These are phyloP conservation scores for western clawed frog (Xenopus tropicalis) DNA, from an alignment of 2,113 vertebrate species.

Conservation along the genomic window UCB_Xtro_10.0 CM004445.2:34207001-34207500, in stretches of 20 bases:
- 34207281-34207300: background rate
- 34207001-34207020: no score
- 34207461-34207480: no score
- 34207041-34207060: no score
- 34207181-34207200: background rate
- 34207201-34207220: background rate
- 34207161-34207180: background rate
- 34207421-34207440: no score
- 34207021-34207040: no score
- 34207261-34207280: background rate
- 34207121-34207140: no score
- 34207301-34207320: background rate
- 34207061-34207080: no score
- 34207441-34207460: no score
- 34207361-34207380: background rate
- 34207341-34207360: background rate
- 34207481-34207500: no score
- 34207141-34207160: background rate
- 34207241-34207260: background rate
- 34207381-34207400: background rate
- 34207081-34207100: no score
- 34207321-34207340: background rate
- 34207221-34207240: background rate
- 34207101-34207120: no score
- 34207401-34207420: no score